Evolutionary conservation across 2,797 vertebrate genomes (phyloP), one percentile per base, ranked within the genome.

Genomic region (Masticophis lateralis): DNA sequence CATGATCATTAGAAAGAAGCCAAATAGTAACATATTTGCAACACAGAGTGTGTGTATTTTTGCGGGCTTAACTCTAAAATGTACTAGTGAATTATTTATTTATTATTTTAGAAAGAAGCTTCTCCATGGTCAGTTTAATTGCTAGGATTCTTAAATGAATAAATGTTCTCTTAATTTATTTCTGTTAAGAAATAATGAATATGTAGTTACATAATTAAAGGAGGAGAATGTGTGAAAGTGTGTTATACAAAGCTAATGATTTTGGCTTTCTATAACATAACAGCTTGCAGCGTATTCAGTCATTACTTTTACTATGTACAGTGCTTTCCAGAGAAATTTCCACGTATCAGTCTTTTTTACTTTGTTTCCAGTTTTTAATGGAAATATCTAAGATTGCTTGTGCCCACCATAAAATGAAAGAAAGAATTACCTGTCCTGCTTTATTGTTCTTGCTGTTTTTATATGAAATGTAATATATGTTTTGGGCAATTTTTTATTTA

Each of bases 1-100:
- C 79, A 87, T 56, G 37, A 61, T 32, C 32, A 89, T 93, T 90
- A 79, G 11, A 90, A 89, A 74, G 86, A 93, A 93, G 74, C 37
- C 3, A 93, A 32, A 32, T 83, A 53, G 28, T 57, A 91, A 16
- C 0, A 18, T n/a, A 92, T 27, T 59, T 12, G 86, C 9, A 93
- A 63, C 92, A 92, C 9, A 93, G 74, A 60, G 27, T 60, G 37
- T 16, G 27, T 91, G 28, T 32, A 74, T 59, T 91, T 60, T 90
- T 53, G 57, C 0, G 16, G 25, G 16, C n/a, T 92, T 69, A 25
- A 37, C 37, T 66, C 6, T 25, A 66, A 37, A 43, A 66, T 11
- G 32, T 5, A 87, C 9, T 28, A 57, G 59, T 93, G 90, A 90
- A 87, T 86, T 59, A 27, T 37, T 69, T 74, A 83, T 74, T 74